Conservation (phyloP, 2,797 vertebrate genomes). For the Paedocypris micromegethes region DNA sequence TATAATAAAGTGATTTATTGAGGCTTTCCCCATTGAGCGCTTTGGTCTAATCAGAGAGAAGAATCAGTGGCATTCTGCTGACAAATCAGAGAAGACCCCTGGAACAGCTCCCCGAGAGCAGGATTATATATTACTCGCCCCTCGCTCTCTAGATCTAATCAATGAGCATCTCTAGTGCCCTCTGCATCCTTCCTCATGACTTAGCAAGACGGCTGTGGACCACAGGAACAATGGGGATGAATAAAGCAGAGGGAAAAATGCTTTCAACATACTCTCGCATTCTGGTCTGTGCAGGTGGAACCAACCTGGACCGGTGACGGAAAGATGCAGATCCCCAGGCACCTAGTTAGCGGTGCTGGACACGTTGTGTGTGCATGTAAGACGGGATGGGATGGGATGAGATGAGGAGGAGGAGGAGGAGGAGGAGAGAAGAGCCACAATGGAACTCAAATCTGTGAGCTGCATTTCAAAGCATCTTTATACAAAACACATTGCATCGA, state of each 20-base stretch:
- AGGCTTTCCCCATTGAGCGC: neutral
- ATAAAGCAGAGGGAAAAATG: constrained; percentile 40
- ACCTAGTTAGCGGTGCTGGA: constrained; percentile 8
- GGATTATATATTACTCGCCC: constrained; percentile 11
- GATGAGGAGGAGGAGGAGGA: neutral
- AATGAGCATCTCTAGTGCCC: constrained; percentile 18
- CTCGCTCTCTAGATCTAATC: constrained; percentile 13
- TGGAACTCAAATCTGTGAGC: constrained; percentile 31
- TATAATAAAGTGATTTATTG: neutral
- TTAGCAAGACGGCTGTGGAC: constrained; percentile 1
- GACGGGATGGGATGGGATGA: neutral
- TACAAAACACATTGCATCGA: constrained; percentile 14
- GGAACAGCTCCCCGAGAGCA: constrained; percentile 23
- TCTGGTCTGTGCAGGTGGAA: constrained; percentile 20
- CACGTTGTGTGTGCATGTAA: neutral
- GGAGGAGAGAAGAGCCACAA: constrained; percentile 15
- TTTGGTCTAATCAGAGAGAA: constrained; percentile 5
- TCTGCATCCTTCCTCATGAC: constrained; percentile 12
- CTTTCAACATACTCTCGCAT: neutral
- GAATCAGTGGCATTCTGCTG: constrained; percentile 9
- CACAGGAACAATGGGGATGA: constrained; percentile 8
- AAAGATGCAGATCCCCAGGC: constrained; percentile 21
- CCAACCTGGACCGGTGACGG: constrained; percentile 29
- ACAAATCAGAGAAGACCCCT: constrained; percentile 26
- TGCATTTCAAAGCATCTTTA: constrained; percentile 43